Conservation (phyloP, 2,888 invertebrate genomes). For the Ormyrus thymus region DNA sequence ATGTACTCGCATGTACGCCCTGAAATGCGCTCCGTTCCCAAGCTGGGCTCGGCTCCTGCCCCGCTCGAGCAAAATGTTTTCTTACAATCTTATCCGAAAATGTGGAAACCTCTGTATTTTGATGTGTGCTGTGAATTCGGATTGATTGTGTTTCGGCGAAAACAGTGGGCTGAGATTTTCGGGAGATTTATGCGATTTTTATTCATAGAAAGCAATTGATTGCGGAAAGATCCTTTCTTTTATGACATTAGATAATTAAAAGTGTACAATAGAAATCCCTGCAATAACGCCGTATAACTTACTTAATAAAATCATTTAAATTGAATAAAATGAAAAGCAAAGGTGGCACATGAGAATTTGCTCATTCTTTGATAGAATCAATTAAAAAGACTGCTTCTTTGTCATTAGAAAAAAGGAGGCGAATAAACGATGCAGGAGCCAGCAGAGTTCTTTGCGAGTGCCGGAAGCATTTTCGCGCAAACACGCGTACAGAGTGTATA, state of each 20-base stretch:
- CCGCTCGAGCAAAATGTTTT: not conserved
- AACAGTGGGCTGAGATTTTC: no score
- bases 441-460: slow-evolving; percentile 5
- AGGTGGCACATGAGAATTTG: no score
- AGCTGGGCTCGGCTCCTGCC: slow-evolving; percentile 49
- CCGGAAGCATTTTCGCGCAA: slow-evolving; percentile 36
- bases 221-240: no score
- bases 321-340: no score
- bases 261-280: no score
- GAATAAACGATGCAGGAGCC: no score
- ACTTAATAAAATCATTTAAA: no score
- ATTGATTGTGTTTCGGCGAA: not conserved
- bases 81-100: slow-evolving; percentile 9
- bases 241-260: no score
- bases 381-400: not conserved
- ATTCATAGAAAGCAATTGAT: no score
- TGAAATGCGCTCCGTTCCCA: slow-evolving; percentile 68
- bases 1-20: slow-evolving; percentile 63
- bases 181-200: no score
- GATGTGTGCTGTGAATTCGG: not conserved
- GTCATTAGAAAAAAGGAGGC: not conserved
- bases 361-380: no score
- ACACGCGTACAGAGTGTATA: not conserved
- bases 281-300: no score
- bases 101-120: not conserved